Evolutionary conservation across 2,888 invertebrate genomes (phyloP).

Genomic region (Heliconius charithonia): DNA sequence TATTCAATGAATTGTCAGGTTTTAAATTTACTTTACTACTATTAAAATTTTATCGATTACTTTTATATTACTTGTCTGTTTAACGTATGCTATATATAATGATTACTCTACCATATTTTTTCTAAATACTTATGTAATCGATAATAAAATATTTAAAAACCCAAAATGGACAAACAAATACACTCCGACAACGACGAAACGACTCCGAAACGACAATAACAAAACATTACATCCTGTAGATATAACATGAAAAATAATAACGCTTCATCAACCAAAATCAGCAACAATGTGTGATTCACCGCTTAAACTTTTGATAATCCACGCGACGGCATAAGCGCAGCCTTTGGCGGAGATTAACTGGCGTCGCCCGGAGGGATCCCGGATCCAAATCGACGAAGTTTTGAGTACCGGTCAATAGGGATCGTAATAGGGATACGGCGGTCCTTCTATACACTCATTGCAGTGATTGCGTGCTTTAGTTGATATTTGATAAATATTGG

Average conservation of each 20-base stretch:
- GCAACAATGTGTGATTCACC: conserved; percentile 34
- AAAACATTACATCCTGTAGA: not conserved
- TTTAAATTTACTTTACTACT: not conserved
- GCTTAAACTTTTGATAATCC: conserved; percentile 50
- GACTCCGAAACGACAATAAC: not conserved
- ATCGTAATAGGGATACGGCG: conserved; percentile 61
- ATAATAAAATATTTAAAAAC: not conserved
- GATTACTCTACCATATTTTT: too few species aligned
- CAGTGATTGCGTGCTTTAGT: conserved; percentile 55
- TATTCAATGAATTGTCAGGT: conserved; percentile 5
- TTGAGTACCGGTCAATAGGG: conserved; percentile 60
- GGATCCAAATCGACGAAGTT: conserved; percentile 60
- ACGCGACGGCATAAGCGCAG: conserved; percentile 49
- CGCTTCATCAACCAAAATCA: conserved; percentile 23
- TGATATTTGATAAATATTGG: conserved; percentile 18
- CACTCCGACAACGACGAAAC: too few species aligned
- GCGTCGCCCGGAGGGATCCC: conserved; percentile 47
- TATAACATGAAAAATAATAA: not conserved
- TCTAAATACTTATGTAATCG: too few species aligned
- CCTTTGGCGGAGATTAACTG: conserved; percentile 50
- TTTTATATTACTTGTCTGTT: not conserved
- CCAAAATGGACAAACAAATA: not conserved
- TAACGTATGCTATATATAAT: not conserved
- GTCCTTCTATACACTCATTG: conserved; percentile 64
- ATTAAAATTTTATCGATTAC: not conserved